Evolutionary conservation across 2,888 invertebrate genomes (phyloP).

Genomic region (Lutraria lutraria): DNA sequence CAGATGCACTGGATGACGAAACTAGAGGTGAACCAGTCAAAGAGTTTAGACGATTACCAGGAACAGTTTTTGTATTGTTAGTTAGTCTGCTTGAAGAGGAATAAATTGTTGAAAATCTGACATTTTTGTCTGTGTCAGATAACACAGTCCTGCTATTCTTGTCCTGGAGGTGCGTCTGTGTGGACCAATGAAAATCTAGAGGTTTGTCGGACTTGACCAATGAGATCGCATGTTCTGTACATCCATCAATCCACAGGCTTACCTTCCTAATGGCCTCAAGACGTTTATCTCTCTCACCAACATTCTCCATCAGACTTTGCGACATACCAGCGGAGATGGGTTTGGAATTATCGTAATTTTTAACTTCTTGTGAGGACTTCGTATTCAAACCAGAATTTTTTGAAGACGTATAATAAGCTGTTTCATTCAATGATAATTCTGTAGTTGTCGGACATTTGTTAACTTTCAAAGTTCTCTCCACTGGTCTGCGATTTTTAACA

Average conservation of each 20-base stretch:
- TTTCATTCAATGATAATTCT: neutral
- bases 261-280: constrained; percentile 41
- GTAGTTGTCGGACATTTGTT: neutral
- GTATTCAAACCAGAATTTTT: neutral
- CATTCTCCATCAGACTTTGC: neutral
- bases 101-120: neutral
- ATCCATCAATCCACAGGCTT: constrained; percentile 37
- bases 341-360: neutral
- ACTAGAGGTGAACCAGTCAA: neutral
- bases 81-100: neutral
- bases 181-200: neutral
- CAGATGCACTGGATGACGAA: neutral
- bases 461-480: neutral
- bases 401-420: neutral
- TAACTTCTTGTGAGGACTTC: neutral
- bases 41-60: neutral
- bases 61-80: neutral
- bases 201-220: neutral
- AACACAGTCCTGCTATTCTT: neutral
- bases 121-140: neutral
- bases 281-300: neutral
- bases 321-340: neutral
- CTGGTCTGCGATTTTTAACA: neutral
- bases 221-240: neutral
- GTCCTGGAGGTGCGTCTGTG: neutral